Evolutionary conservation across 2,888 invertebrate species (phyloP).

Genomic region (Dasysyrphus tricinctus): DNA sequence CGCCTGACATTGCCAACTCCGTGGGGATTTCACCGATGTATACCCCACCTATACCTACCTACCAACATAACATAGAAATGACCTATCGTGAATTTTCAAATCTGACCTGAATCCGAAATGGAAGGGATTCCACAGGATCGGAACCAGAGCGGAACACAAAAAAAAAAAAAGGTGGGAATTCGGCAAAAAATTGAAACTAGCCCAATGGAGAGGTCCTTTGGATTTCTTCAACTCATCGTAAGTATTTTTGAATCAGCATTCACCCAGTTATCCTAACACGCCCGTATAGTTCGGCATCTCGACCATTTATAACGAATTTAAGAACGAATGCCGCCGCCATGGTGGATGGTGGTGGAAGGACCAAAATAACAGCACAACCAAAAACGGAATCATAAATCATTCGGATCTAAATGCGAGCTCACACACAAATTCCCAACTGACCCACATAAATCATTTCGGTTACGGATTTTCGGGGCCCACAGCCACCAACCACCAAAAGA

Average conservation of each 20-base stretch:
- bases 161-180: constrained; percentile 43
- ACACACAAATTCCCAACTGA: constrained; percentile 78
- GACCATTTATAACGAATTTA: constrained; percentile 71
- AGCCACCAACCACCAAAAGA: neutral
- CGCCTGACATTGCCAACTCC: constrained; percentile 62
- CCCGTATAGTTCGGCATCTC: constrained; percentile 66
- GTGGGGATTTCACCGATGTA: constrained; percentile 46
- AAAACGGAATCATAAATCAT: constrained; percentile 72
- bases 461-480: constrained; percentile 64
- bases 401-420: constrained; percentile 70
- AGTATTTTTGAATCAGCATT: constrained; percentile 23
- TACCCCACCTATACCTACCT: neutral
- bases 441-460: constrained; percentile 82
- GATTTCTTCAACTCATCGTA: constrained; percentile 63
- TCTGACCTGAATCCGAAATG: constrained; percentile 70
- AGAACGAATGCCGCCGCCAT: neutral
- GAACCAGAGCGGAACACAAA: neutral
- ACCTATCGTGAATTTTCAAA: constrained; percentile 59
- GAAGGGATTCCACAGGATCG: constrained; percentile 49
- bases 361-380: constrained; percentile 37
- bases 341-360: constrained; percentile 17
- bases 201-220: constrained; percentile 57
- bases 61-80: neutral
- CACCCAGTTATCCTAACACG: constrained; percentile 45
- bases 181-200: constrained; percentile 27